A percentile compares a stretch with the other conserved stretches of the same genome.
phyloP scores from a whole-genome alignment of 2,888 invertebrate genomes.

The Tanaodytes sp. region DNA sequence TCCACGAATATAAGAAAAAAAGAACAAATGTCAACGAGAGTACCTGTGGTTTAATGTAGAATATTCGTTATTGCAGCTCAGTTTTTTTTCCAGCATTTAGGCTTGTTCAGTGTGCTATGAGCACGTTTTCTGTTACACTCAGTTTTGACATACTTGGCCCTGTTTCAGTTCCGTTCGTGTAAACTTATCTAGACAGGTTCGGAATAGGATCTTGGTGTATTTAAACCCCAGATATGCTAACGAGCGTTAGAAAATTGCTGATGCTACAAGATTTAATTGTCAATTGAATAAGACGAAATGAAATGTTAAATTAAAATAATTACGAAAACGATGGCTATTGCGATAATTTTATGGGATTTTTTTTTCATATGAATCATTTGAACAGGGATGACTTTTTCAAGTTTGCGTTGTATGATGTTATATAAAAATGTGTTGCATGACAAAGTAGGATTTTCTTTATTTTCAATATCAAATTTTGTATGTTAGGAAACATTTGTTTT shows the following conservation, averaged over 20 bases:
- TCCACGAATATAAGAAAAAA: too few relatives aligned
- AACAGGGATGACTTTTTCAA: too few relatives aligned
- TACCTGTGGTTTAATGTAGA: too few relatives aligned
- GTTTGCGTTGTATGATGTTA: too few relatives aligned
- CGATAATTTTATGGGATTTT: too few relatives aligned
- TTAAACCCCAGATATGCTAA: slow-evolving; percentile 12
- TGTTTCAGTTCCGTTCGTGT: slow-evolving; percentile 39
- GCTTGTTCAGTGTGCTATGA: slow-evolving; percentile 19
- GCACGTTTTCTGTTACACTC: slow-evolving; percentile 30
- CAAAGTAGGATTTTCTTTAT: too few relatives aligned
- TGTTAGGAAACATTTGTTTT: too few relatives aligned
- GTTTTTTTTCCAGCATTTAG: slow-evolving; percentile 14
- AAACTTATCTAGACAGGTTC: slow-evolving; percentile 24
- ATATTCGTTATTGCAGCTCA: slow-evolving; percentile 21
- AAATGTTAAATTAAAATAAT: not conserved
- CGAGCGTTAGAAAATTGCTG: slow-evolving; percentile 1
- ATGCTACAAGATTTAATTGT: not conserved
- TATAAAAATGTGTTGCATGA: too few relatives aligned
- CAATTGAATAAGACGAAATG: not conserved
- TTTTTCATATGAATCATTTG: too few relatives aligned
- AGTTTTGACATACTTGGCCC: slow-evolving; percentile 44
- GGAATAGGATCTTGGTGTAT: slow-evolving; percentile 18
- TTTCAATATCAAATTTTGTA: too few relatives aligned
- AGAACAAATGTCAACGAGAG: too few relatives aligned
- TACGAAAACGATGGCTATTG: too few relatives aligned